Conservation (phyloP, 2,888 invertebrate species). For the Drosophila lacicola region DNA sequence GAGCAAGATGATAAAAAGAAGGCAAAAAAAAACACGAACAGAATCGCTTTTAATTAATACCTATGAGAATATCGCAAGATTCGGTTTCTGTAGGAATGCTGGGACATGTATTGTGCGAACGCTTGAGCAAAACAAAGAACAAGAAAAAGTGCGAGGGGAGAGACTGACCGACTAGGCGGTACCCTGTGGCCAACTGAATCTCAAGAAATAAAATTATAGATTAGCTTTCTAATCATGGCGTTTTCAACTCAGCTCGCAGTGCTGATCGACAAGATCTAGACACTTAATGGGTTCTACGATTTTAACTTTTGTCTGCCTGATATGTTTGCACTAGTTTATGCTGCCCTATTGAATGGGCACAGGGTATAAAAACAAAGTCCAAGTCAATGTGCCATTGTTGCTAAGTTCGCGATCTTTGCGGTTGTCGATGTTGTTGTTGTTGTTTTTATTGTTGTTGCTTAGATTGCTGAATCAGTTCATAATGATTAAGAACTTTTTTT, state of each 20-base stretch:
- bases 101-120: conserved; percentile 3
- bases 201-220: too few relatives aligned
- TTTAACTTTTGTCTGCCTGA: too few relatives aligned
- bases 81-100: conserved; percentile 15
- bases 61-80: conserved; percentile 4
- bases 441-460: conserved; percentile 5
- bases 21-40: neutral
- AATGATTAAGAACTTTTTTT: conserved; percentile 21
- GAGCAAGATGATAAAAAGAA: neutral
- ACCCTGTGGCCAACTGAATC: neutral
- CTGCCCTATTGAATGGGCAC: neutral
- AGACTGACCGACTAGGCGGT: neutral
- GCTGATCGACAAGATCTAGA: too few relatives aligned
- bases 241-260: too few relatives aligned
- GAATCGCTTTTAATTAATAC: conserved; percentile 18
- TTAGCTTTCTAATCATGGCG: too few relatives aligned
- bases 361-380: neutral
- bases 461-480: conserved; percentile 21
- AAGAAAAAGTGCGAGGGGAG: neutral
- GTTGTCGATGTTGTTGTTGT: neutral
- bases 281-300: too few relatives aligned
- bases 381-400: conserved; percentile 16
- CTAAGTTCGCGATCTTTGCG: conserved; percentile 22
- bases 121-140: conserved; percentile 15
- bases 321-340: too few relatives aligned